Percentiles rank a stretch among this genome's conserved stretches.
Conservation (phyloP, 2,797 vertebrate genomes). For the Epinephelus awoara region DNA sequence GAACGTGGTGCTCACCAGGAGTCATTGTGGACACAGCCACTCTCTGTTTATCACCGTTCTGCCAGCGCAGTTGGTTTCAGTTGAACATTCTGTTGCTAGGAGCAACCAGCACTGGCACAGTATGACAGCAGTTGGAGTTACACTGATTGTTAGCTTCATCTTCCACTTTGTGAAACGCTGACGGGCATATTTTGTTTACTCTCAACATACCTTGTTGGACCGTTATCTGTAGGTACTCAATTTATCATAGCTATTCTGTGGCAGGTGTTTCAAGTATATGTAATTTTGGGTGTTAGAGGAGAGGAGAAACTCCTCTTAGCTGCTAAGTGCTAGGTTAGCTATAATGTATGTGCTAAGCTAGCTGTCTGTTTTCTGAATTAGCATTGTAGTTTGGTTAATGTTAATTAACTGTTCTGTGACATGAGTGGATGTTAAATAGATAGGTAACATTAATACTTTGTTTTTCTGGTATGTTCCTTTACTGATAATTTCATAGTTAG, state of each 20-base stretch:
- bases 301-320: no score
- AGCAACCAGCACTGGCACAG: slow-evolving; percentile 10
- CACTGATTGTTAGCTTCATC: neutral
- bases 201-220: neutral
- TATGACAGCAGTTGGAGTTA: neutral
- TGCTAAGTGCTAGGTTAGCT: neutral
- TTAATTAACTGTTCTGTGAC: neutral
- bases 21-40: neutral
- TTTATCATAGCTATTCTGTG: neutral
- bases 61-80: neutral
- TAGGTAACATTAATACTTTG: neutral
- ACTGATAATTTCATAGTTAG: neutral
- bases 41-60: neutral
- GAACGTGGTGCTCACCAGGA: neutral
- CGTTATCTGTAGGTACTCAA: neutral
- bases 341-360: neutral
- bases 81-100: slow-evolving; percentile 23
- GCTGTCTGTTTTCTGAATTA: no score
- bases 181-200: neutral
- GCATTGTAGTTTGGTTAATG: no score
- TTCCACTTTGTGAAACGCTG: neutral
- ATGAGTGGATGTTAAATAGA: neutral
- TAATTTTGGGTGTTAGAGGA: neutral
- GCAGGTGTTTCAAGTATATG: neutral
- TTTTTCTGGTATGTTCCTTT: neutral